Percentiles rank a stretch among this genome's conserved stretches.
These are phyloP conservation scores for Lutraria rhynchaena DNA, from an alignment of 1,140 invertebrate genomes.

Conservation along the genomic window DNA sequence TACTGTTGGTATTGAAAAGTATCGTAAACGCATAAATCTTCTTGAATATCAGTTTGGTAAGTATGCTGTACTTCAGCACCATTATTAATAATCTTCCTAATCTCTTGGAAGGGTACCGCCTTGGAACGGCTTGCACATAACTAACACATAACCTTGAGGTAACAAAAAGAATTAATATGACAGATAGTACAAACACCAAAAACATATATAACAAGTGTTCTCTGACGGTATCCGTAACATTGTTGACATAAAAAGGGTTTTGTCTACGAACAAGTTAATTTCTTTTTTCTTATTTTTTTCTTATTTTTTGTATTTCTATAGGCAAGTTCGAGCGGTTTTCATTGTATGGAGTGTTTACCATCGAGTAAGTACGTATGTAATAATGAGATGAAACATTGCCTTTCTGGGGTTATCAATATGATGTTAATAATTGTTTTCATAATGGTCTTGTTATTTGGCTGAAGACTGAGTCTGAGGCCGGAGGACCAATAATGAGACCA, in stretches of 20 bases:
- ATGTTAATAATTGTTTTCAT: no score
- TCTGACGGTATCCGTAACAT: neutral
- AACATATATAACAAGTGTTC: neutral
- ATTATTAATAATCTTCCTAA: neutral
- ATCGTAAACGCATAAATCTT: neutral
- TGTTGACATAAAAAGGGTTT: neutral
- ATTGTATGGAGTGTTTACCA: constrained; percentile 29
- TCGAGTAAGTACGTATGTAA: constrained; percentile 23
- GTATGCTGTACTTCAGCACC: neutral
- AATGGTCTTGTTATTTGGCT: neutral
- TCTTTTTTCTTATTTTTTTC: neutral
- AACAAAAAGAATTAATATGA: neutral
- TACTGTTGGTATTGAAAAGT: constrained; percentile 5
- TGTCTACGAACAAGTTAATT: neutral
- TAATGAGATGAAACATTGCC: neutral
- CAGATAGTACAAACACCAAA: neutral
- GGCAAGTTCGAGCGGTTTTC: constrained; percentile 14
- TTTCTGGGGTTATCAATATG: neutral
- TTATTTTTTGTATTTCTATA: neutral
- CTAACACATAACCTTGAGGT: neutral
- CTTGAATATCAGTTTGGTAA: constrained; percentile 34
- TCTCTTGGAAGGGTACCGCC: neutral
- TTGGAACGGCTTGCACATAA: neutral
- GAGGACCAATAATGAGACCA: neutral
- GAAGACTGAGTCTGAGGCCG: neutral